Base-by-base conservation (phyloP, 2,888 invertebrate species). In the Platerodrilus igneus region DNA sequence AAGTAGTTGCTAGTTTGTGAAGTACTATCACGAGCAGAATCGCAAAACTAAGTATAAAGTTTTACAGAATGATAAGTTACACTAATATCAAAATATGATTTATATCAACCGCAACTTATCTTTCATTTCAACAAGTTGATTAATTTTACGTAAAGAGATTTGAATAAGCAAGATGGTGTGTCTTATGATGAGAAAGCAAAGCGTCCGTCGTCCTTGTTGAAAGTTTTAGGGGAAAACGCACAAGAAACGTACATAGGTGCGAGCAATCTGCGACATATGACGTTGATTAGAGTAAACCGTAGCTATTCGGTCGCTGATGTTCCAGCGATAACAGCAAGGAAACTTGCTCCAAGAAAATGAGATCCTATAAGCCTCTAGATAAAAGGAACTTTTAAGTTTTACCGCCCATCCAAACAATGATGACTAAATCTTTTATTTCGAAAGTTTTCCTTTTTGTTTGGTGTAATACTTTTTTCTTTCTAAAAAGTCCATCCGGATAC, bases 351-450 rank as follows among this genome's bases (percentile, higher is more conserved):
- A 26, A 50, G 53, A 52, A 55, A 55, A 55, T 53, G 53, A 53
- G 52, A 55, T 50, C 48, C 51, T 50, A 55, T 53, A 52, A 53
- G 53, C 46, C 44, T 40, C 38, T 26, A 47, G 53, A 52, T 52
- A 51, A 53, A 49, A 47, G 43, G 41, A 32, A 37, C 41, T 40
- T 45, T 41, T 41, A 36, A 36, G 50, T 52, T 54, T 50, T 54
- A 59, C 58, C 58, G 55, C 55, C 52, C 48, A 56, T 55, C 53
- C 56, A 52, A 57, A 59, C 58, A 56, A 57, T 50, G n/a, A n/a
- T n/a, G 57, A 54, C 53, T 51, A 49, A 52, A 55, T 56, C 58
- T 55, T 54, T 55, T 55, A 57, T 57, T 57, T 58, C 53, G 53
- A 53, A 51, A 41, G 45, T 30, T 48, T 55, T 55, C 47, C 58